A percentile compares a stretch with the other conserved stretches of the same genome.
These are phyloP conservation scores for Bradysia coprophila DNA, from an alignment of 1,140 invertebrate genomes.

Conservation along the genomic window DNA sequence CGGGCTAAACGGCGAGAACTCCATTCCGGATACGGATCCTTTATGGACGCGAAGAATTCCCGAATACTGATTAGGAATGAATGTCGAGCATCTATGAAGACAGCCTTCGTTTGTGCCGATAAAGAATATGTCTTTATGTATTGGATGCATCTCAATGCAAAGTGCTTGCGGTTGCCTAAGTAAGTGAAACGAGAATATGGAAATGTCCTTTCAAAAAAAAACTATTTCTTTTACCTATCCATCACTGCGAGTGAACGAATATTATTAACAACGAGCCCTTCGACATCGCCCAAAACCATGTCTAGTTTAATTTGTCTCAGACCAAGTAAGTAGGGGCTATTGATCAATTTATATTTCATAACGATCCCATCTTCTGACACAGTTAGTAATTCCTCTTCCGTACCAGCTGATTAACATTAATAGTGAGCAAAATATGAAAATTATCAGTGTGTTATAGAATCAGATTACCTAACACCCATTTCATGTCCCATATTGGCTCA, in stretches of 20 bases:
- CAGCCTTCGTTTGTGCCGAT: slow-evolving; percentile 70
- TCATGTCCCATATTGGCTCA: slow-evolving; percentile 44
- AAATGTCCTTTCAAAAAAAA: no score
- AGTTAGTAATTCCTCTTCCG: slow-evolving; percentile 26
- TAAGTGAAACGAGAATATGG: no score
- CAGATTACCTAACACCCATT: slow-evolving; percentile 24
- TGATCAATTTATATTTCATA: slow-evolving; percentile 28
- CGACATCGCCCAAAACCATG: slow-evolving; percentile 37
- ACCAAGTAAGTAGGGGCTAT: slow-evolving; percentile 19
- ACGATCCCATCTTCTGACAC: slow-evolving; percentile 36
- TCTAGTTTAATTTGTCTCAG: slow-evolving; percentile 37
- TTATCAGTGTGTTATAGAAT: neutral
- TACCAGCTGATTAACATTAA: slow-evolving; percentile 3
- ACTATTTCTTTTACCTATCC: no score
- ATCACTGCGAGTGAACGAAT: no score
- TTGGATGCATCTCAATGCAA: slow-evolving; percentile 43
- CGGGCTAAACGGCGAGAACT: slow-evolving; percentile 59
- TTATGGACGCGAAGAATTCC: slow-evolving; percentile 57
- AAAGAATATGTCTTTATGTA: slow-evolving; percentile 43
- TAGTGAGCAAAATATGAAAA: neutral
- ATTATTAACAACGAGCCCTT: slow-evolving; percentile 30
- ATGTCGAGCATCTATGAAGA: slow-evolving; percentile 53
- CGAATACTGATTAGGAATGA: slow-evolving; percentile 41
- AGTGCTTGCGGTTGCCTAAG: slow-evolving; percentile 33
- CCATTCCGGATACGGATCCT: slow-evolving; percentile 54